These are phyloP conservation scores for Coturnix japonica DNA, from an alignment of 2,113 vertebrate species.

Conservation along the genomic window DNA sequence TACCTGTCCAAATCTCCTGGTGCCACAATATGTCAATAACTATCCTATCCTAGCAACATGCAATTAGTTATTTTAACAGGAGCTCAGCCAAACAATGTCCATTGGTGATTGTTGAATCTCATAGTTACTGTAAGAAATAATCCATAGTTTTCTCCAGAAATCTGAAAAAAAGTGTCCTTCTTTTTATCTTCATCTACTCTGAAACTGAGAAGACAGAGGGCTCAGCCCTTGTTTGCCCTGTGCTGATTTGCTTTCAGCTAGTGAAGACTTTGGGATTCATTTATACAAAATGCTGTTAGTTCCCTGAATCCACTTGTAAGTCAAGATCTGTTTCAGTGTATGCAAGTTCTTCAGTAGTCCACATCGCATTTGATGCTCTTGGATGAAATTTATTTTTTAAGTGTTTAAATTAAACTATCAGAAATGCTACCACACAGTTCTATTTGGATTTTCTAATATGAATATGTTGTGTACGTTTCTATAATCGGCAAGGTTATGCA, in stretches of 20 bases:
- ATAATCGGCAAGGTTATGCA: not conserved
- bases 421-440: not conserved
- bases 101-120: not conserved
- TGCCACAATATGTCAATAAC: slow-evolving; percentile 22
- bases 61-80: slow-evolving; percentile 42
- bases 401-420: not conserved
- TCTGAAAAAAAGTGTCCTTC: not conserved
- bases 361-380: not conserved
- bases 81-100: slow-evolving; percentile 20
- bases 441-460: not conserved
- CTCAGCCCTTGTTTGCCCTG: not conserved
- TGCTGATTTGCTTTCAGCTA: not conserved
- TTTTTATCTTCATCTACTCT: not conserved
- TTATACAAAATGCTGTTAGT: not conserved
- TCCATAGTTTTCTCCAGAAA: not conserved
- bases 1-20: not conserved
- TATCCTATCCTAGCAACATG: not conserved
- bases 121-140: not conserved
- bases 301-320: not conserved
- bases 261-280: not conserved
- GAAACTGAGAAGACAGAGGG: not conserved
- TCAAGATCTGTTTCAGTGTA: not conserved
- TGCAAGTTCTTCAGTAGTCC: not conserved
- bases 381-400: not conserved
- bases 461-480: not conserved